Conservation (phyloP, 1,140 invertebrate genomes). For the Drosophila elegans region DNA sequence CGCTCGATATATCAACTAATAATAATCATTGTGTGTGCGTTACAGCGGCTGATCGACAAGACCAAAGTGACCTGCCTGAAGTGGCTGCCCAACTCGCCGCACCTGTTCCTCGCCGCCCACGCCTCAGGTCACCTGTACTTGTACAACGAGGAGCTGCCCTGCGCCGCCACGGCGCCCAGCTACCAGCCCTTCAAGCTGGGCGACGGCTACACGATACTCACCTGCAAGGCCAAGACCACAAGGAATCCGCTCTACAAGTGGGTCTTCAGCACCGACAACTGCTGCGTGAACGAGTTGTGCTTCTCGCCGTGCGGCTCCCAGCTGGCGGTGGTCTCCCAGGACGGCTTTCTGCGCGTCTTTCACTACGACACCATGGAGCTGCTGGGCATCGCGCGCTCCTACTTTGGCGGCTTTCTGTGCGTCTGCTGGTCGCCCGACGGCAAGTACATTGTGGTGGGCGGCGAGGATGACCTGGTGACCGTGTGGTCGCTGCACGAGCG, state of each 20-base stretch:
- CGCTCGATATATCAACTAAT: neutral
- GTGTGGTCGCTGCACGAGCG: conserved; percentile 98
- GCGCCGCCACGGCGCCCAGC: conserved; percentile 92
- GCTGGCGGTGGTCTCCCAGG: conserved; percentile 96
- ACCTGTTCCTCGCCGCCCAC: conserved; percentile 97
- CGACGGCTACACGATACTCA: conserved; percentile 96
- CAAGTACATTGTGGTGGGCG: conserved; percentile 97
- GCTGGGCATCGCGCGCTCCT: conserved; percentile 95
- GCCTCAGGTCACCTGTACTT: conserved; percentile 98
- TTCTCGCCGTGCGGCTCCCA: conserved; percentile 98
- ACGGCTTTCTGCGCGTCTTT: conserved; percentile 98
- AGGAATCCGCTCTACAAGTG: conserved; percentile 97
- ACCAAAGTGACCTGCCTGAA: conserved; percentile 99
- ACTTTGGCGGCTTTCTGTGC: conserved; percentile 98
- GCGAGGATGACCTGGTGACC: conserved; percentile 99
- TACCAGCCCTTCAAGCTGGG: conserved; percentile 98
- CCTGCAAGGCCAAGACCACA: conserved; percentile 98
- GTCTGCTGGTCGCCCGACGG: conserved; percentile 99
- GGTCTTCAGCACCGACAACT: conserved; percentile 92
- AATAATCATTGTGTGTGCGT: neutral
- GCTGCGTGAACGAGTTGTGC: conserved; percentile 97
- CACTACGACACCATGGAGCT: conserved; percentile 99
- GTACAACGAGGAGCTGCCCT: conserved; percentile 97
- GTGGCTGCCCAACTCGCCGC: conserved; percentile 97
- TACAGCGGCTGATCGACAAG: conserved; percentile 97